Conservation (phyloP, 2,888 invertebrate species). For the Volucella inflata region DNA sequence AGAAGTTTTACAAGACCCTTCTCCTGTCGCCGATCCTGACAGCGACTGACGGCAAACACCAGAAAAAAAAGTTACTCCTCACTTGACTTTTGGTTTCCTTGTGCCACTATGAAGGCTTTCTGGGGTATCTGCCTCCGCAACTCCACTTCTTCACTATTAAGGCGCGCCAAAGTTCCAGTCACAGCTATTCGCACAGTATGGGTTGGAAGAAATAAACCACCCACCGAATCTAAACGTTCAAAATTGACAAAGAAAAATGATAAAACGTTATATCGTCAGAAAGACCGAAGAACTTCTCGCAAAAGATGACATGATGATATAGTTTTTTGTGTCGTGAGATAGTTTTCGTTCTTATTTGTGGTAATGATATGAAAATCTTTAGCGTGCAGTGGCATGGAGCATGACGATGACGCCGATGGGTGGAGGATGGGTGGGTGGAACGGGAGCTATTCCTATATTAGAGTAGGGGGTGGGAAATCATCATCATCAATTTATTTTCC, state of each 20-base stretch:
- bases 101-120: conserved; percentile 8
- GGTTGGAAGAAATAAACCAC: conserved; percentile 35
- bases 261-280: conserved; percentile 73
- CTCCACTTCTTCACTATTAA: neutral
- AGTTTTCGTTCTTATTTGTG: conserved; percentile 65
- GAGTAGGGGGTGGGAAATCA: conserved; percentile 43
- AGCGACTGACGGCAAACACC: neutral
- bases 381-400: conserved; percentile 22
- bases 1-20: conserved; percentile 48
- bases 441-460: neutral
- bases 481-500: conserved; percentile 71
- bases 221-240: conserved; percentile 65
- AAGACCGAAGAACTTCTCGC: conserved; percentile 63
- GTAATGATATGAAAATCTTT: conserved; percentile 69
- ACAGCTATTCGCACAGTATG: neutral
- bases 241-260: conserved; percentile 75
- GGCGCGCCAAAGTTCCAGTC: neutral
- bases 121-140: conserved; percentile 5
- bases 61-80: conserved; percentile 49
- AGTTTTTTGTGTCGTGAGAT: conserved; percentile 57
- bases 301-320: conserved; percentile 73
- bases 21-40: neutral
- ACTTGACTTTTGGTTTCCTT: conserved; percentile 38
- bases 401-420: conserved; percentile 16
- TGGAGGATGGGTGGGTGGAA: no score